These are phyloP conservation scores for Cottoperca gobio DNA, from an alignment of 2,797 vertebrate species.

Conservation along the genomic window DNA sequence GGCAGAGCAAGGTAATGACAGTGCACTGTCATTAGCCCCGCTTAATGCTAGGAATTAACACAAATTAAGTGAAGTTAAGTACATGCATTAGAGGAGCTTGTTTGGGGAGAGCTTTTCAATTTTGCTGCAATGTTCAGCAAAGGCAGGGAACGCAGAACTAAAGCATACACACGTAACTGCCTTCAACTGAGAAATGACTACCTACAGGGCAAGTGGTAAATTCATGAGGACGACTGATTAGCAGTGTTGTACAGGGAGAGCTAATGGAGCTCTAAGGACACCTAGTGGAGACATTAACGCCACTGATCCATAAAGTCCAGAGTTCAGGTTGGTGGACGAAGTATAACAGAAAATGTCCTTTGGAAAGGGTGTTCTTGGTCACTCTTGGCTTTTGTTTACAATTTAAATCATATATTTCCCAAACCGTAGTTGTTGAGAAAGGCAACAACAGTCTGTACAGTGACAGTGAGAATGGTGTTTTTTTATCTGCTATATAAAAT, in stretches of 20 bases:
- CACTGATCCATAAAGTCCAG: background rate
- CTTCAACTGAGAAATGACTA: conserved; percentile 48
- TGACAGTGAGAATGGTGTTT: background rate
- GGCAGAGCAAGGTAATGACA: conserved; percentile 81
- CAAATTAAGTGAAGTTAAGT: conserved; percentile 86
- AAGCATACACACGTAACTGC: conserved; percentile 26
- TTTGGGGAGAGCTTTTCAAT: conserved; percentile 78
- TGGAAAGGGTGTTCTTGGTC: background rate
- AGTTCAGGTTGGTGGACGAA: background rate
- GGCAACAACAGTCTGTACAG: background rate
- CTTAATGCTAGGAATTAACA: conserved; percentile 84
- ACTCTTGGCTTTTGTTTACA: background rate
- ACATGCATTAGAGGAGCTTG: conserved; percentile 84
- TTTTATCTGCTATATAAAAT: background rate
- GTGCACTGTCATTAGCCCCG: conserved; percentile 83
- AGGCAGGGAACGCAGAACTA: conserved; percentile 35
- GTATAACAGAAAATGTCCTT: conserved; percentile 1
- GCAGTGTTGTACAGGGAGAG: background rate
- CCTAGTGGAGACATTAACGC: conserved; percentile 74
- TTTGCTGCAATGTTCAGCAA: conserved; percentile 39
- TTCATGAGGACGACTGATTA: conserved; percentile 43
- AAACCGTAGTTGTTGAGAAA: background rate
- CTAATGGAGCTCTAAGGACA: conserved; percentile 76
- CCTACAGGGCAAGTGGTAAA: conserved; percentile 35
- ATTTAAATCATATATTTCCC: background rate